Evolutionary conservation across 2,113 vertebrate genomes (phyloP), one percentile per base, ranked within the genome.

Genomic region (Choloepus hoffmanni): DNA sequence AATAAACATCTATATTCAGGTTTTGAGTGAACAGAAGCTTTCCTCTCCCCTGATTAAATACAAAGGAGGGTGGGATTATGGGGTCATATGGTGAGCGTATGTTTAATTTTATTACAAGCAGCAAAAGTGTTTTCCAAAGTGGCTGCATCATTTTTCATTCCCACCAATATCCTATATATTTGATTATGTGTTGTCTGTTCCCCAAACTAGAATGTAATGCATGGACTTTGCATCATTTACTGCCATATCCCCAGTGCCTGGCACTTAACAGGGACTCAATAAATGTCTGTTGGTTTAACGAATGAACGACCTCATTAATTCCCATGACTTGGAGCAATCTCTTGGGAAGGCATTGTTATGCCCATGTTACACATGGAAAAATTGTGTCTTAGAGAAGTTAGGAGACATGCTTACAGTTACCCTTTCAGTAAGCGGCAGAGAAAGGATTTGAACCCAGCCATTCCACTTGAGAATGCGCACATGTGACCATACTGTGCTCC

Each of bases 31-130:
- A 73, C 5, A 60, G n/a, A 63, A 2, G 7, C 19, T 70, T 86
- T 53, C 21, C 26, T 36, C 77, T 86, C 81, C 83, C 92, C 76
- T 70, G 36, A 19, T 30, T 60, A 92, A 76, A 89, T 68, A 12
- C 26, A 23, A 0, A 72, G 18, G 18, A 15, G 43, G 43, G 50
- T 63, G 9, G 81, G 43, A 36, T 21, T n/a, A 1, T 3, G 28
- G 30, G 63, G 24, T 94, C 30, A 18, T 3, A 14, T 1, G 30
- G 24, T 68, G 23, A 92, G 10, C 15, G 45, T 10, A 5, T n/a
- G 21, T 89, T 62, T 62, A 68, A 74, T 74, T 81, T 73, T 62
- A 7, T 76, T 55, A 91, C 50, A 92, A 96, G 67, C 1, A 78
- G 40, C 23, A 60, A 23, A 73, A 81, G n/a, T 50, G 10, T 53